Evolutionary conservation across 2,888 invertebrate species (phyloP), one percentile per base, ranked within the genome.

Genomic region (Oxyteleia sp.): DNA sequence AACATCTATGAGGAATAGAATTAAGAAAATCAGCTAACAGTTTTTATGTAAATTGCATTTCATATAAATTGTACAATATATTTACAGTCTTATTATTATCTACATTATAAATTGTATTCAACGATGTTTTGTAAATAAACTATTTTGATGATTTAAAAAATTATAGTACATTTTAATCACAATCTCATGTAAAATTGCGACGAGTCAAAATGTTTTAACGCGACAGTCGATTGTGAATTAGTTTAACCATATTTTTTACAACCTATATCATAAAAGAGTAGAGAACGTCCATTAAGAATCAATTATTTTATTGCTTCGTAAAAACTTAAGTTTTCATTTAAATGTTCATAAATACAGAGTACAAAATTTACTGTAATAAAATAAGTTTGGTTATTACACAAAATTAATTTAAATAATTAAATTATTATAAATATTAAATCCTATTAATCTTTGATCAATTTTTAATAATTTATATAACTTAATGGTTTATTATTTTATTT

Each of bases 21-120:
- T n/a, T 23, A 23, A 23, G 23, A 23, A 4, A 23, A 5, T 23
- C 23, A n/a, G 23, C 5, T 23, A 23, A 23, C 23, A n/a, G 2
- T 23, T 23, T 23, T 23, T 23, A 23, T 23, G 23, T 38, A n/a
- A 38, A 38, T 38, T 38, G n/a, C 7, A 47, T 47, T 49, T 20
- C n/a, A n/a, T 51, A 51, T 51, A 51, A 51, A 51, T 51, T 51
- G 51, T 51, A 51, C 47, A 51, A 51, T 51, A 29, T 51, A 51
- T 51, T 51, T 49, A 51, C 51, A 51, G 51, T 51, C 51, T 51
- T 51, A 13, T 23, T 7, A 23, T 4, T 51, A 51, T 51, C 51
- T 51, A 51, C 51, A 51, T 13, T 15, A 38, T 38, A n/a, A 1
- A 29, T 29, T 26, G 13, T 29, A 15, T 51, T 15, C 51, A 51